These are phyloP conservation scores for Oophaga pumilio DNA, from an alignment of 2,113 vertebrate species.

Conservation along the genomic window DNA sequence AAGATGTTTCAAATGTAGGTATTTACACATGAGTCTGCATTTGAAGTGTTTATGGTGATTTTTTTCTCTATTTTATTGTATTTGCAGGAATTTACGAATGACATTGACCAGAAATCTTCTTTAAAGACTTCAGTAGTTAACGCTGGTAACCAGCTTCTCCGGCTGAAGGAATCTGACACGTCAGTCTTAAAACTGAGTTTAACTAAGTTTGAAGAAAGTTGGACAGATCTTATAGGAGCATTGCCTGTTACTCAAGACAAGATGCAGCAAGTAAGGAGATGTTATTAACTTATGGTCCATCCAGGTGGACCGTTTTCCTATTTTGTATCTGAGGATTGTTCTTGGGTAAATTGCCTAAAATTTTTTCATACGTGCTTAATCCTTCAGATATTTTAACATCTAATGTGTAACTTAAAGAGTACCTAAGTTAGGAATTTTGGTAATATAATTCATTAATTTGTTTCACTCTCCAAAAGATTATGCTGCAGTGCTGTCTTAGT, in stretches of 20 bases:
- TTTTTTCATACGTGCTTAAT: no score
- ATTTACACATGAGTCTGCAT: not conserved
- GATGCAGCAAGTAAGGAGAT: constrained; percentile 78
- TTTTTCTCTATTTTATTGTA: not conserved
- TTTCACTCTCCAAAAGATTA: no score
- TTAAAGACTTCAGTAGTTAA: constrained; percentile 77
- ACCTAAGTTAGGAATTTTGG: no score
- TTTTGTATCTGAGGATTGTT: not conserved
- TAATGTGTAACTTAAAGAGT: no score
- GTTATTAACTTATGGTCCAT: not conserved
- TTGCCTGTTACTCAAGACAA: constrained; percentile 77
- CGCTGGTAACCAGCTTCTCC: constrained; percentile 79
- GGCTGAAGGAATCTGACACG: constrained; percentile 73
- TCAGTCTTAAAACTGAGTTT: constrained; percentile 71
- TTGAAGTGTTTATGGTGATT: not conserved
- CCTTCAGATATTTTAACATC: no score
- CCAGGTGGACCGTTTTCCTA: not conserved
- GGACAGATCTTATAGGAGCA: constrained; percentile 75
- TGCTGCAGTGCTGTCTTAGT: no score
- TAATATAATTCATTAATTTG: no score
- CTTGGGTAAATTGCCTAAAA: not conserved
- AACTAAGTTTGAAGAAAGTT: constrained; percentile 78
- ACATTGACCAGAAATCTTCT: constrained; percentile 75
- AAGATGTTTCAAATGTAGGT: not conserved
- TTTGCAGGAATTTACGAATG: constrained; percentile 80